Evolutionary conservation across 1,140 invertebrate genomes (phyloP).

Genomic region (Coelopa frigida): DNA sequence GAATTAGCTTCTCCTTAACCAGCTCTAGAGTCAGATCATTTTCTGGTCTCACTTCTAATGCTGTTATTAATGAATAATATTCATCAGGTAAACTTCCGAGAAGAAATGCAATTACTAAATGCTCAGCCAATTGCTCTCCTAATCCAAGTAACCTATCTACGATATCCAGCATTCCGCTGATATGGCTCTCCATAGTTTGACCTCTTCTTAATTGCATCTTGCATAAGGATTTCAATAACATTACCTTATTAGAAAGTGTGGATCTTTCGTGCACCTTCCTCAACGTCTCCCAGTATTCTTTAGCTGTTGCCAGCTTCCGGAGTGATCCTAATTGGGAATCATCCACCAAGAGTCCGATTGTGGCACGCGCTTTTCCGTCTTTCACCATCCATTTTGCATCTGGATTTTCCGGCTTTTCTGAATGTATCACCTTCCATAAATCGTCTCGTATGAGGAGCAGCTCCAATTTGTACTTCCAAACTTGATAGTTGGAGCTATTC

Average conservation of each 20-base stretch:
- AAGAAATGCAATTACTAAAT: constrained; percentile 21
- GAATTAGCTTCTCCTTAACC: constrained; percentile 4
- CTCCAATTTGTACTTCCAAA: no score
- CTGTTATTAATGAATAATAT: constrained; percentile 20
- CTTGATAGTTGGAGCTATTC: no score
- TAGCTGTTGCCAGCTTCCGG: background rate
- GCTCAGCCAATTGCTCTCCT: constrained; percentile 19
- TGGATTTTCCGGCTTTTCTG: no score
- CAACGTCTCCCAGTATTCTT: constrained; percentile 1
- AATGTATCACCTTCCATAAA: no score
- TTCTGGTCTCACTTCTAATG: constrained; percentile 22
- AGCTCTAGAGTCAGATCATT: constrained; percentile 21
- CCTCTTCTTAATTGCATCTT: background rate
- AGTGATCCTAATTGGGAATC: constrained; percentile 12
- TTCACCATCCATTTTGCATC: constrained; percentile 12
- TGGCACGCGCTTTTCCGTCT: constrained; percentile 16
- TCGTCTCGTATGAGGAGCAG: no score
- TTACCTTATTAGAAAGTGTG: background rate
- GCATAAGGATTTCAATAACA: constrained; percentile 2
- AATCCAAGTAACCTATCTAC: constrained; percentile 18
- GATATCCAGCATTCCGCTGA: constrained; percentile 19
- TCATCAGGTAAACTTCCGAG: constrained; percentile 21
- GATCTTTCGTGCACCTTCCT: background rate
- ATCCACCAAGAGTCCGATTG: constrained; percentile 20
- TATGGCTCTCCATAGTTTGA: constrained; percentile 11